Evolutionary conservation across 2,797 vertebrate genomes (phyloP).

Genomic region (Sebastes itinus): DNA sequence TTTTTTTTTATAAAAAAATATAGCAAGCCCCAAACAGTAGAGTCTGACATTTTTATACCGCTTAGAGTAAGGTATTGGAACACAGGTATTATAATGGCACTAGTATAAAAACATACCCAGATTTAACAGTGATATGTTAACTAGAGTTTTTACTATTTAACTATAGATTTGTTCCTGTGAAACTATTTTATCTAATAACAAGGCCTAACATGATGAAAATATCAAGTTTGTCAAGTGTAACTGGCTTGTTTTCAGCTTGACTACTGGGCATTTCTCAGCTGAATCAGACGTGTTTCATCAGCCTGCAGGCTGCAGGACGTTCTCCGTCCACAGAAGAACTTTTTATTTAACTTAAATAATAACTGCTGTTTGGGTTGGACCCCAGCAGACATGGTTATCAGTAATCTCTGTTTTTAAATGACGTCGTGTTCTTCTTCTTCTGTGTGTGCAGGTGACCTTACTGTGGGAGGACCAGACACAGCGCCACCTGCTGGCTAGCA

Average conservation of each 20-base stretch:
- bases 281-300: neutral
- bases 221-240: neutral
- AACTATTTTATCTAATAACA: neutral
- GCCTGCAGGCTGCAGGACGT: neutral
- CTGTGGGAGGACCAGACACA: constrained; percentile 85
- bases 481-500: constrained; percentile 83
- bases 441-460: constrained; percentile 73
- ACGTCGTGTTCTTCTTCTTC: neutral
- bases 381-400: neutral
- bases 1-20: no score
- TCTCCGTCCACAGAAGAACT: neutral
- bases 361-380: neutral
- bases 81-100: no score
- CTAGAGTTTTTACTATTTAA: neutral
- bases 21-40: no score
- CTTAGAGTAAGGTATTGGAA: no score
- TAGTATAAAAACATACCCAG: no score
- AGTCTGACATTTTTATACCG: no score
- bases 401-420: neutral
- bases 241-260: neutral
- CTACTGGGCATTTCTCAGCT: neutral
- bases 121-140: neutral
- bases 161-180: neutral
- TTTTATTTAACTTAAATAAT: neutral
- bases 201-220: neutral